Conservation (phyloP, 2,888 invertebrate species). For the Aricia artaxerxes region DNA sequence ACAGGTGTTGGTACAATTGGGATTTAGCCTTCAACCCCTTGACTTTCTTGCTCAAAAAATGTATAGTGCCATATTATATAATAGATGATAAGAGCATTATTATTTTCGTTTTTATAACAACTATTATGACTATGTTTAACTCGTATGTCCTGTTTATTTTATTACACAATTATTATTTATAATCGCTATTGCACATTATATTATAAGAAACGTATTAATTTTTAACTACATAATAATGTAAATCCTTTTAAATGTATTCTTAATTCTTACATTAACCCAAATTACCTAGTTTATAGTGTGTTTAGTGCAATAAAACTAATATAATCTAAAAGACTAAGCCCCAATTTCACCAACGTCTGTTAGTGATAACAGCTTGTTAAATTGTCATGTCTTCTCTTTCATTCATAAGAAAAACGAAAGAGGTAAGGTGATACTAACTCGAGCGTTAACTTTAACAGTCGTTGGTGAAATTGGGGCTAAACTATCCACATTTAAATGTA, state of each 20-base stretch:
- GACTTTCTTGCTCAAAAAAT: conserved; percentile 24
- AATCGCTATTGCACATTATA: neutral
- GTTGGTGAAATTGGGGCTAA: too few relatives aligned
- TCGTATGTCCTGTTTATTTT: neutral
- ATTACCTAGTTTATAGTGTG: conserved; percentile 14
- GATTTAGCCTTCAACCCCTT: neutral
- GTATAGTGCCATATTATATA: conserved; percentile 23
- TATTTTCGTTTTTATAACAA: conserved; percentile 13
- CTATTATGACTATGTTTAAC: neutral
- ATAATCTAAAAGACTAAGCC: neutral
- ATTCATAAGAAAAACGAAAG: too few relatives aligned
- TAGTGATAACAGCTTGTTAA: too few relatives aligned
- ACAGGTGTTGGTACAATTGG: neutral
- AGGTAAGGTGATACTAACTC: too few relatives aligned
- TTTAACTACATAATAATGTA: neutral
- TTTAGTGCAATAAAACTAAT: conserved; percentile 22
- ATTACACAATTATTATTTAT: neutral
- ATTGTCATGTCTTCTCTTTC: too few relatives aligned
- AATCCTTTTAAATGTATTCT: neutral
- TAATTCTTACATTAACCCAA: neutral
- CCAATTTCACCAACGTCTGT: too few relatives aligned
- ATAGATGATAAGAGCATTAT: neutral
- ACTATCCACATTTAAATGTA: conserved; percentile 1
- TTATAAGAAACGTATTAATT: neutral
- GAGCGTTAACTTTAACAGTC: too few relatives aligned